phyloP scores from a whole-genome alignment of 2,797 vertebrate species.

The Potorous gilbertii region DNA sequence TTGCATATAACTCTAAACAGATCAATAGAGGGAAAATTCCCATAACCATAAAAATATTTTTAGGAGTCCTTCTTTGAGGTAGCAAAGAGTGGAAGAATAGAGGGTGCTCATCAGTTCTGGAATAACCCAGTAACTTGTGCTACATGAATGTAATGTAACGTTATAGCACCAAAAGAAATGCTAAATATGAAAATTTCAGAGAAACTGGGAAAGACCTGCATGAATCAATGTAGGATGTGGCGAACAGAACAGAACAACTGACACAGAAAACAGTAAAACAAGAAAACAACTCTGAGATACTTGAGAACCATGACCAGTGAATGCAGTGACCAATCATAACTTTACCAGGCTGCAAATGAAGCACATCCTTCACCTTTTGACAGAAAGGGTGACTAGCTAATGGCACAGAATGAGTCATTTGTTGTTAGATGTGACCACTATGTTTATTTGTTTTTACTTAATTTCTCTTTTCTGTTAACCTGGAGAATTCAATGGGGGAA shows the following conservation, averaged over 20 bases:
- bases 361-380: not conserved
- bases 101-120: too few relatives aligned
- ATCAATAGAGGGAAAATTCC: not conserved
- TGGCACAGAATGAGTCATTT: not conserved
- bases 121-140: too few relatives aligned
- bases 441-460: not conserved
- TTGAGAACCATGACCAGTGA: not conserved
- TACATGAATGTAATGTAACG: not conserved
- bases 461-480: not conserved
- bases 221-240: not conserved
- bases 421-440: not conserved
- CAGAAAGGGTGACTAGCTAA: not conserved
- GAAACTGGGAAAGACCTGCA: not conserved
- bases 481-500: not conserved
- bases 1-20: not conserved
- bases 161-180: not conserved
- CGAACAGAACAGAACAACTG: not conserved
- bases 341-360: not conserved
- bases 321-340: not conserved
- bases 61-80: not conserved
- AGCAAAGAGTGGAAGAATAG: too few relatives aligned
- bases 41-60: not conserved
- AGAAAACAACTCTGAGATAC: not conserved
- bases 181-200: not conserved
- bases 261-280: not conserved